These are phyloP conservation scores for Rallus limicola DNA, from an alignment of 2,113 vertebrate genomes.

Conservation along the genomic window DNA sequence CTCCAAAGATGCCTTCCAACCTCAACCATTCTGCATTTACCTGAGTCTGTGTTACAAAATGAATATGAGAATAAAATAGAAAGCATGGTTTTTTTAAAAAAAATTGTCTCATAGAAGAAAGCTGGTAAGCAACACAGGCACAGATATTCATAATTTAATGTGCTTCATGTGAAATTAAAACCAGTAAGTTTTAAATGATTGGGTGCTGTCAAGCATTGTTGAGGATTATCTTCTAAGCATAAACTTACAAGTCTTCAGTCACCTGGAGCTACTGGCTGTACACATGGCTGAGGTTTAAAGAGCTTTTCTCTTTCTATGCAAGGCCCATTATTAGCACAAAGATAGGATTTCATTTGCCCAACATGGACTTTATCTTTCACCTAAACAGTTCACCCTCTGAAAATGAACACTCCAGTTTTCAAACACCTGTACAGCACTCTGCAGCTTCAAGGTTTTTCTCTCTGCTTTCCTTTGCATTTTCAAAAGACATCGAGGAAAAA, in stretches of 20 bases:
- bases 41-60: not conserved
- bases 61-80: not conserved
- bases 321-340: not conserved
- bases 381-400: not conserved
- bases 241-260: not conserved
- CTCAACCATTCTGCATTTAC: not conserved
- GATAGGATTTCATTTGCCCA: not conserved
- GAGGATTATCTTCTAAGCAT: not conserved
- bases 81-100: not conserved
- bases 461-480: not conserved
- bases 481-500: not conserved
- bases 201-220: not conserved
- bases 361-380: not conserved
- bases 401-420: not conserved
- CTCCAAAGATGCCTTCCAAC: not conserved
- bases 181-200: not conserved
- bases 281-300: not conserved
- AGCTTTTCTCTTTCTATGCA: not conserved
- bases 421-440: not conserved
- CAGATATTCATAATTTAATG: not conserved
- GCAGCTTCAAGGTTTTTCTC: not conserved
- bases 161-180: not conserved
- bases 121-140: not conserved
- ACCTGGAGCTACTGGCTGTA: not conserved
- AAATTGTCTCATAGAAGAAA: not conserved